Evolutionary conservation across 2,888 invertebrate species (phyloP).

Genomic region (Macrosiphum euphorbiae): DNA sequence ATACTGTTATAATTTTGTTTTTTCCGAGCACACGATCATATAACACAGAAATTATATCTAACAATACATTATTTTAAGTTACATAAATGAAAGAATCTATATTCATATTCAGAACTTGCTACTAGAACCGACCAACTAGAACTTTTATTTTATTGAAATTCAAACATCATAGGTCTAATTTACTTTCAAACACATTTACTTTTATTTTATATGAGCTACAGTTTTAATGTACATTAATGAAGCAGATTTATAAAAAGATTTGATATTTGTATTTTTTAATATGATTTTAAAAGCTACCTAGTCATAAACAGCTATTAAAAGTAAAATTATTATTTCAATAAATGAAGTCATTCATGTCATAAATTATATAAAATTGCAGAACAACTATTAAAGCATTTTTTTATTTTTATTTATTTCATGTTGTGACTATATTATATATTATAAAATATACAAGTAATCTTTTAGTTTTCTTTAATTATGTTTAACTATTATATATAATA

Average conservation of each 20-base stretch:
- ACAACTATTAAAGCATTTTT: neutral
- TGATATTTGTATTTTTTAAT: neutral
- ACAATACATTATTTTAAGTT: neutral
- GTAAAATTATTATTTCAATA: neutral
- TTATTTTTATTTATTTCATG: too few species aligned
- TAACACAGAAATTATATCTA: neutral
- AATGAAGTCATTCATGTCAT: neutral
- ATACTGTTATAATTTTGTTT: neutral
- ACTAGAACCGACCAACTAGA: neutral
- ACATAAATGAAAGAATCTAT: neutral
- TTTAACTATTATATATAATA: neutral
- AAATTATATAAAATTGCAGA: neutral
- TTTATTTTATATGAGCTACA: neutral
- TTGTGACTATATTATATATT: neutral
- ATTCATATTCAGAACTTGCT: neutral
- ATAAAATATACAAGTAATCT: neutral
- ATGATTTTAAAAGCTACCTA: neutral
- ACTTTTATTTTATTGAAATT: neutral
- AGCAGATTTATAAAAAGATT: neutral
- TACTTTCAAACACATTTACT: too few species aligned
- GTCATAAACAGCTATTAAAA: neutral
- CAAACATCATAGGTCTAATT: neutral
- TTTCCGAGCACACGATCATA: neutral
- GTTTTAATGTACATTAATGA: neutral
- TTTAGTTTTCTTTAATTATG: neutral